phyloP scores from a whole-genome alignment of 2,888 invertebrate species.

The Pachycephus smyrnensis region DNA sequence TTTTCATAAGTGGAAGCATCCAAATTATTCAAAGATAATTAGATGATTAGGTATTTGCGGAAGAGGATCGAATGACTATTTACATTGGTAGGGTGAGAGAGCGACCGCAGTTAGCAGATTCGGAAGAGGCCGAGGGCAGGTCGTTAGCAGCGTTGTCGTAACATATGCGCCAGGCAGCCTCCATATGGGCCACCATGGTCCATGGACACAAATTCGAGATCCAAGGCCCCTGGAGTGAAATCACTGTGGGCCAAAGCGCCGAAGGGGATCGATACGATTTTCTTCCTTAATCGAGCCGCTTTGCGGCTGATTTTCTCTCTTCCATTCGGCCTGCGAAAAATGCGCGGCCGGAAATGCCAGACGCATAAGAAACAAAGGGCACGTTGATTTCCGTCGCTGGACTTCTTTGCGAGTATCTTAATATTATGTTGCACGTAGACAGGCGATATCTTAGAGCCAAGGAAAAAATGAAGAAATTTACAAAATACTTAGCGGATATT shows the following conservation, averaged over 20 bases:
- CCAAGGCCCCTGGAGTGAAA: constrained; percentile 36
- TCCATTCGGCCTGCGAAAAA: no score
- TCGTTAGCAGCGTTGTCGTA: constrained; percentile 66
- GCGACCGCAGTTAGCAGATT: constrained; percentile 64
- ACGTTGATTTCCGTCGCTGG: no score
- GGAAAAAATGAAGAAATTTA: no score
- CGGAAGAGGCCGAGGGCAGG: constrained; percentile 56
- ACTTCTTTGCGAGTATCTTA: no score
- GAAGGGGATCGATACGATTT: constrained; percentile 54
- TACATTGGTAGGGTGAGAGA: constrained; percentile 57
- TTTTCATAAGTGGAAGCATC: no score
- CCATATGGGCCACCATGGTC: constrained; percentile 62
- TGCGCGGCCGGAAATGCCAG: no score
- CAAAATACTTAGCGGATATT: no score
- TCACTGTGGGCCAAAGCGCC: constrained; percentile 32
- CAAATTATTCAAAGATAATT: no score
- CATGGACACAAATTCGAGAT: constrained; percentile 44
- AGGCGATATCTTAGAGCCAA: no score
- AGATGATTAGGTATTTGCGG: no score
- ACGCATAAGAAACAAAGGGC: no score
- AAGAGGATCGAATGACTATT: constrained; percentile 62
- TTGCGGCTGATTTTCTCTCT: constrained; percentile 25
- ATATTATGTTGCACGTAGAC: no score
- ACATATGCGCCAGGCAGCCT: constrained; percentile 66
- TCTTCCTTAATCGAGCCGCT: constrained; percentile 41